Conservation (phyloP, 1,140 invertebrate genomes). For the Lamellibrachia luymesi region DNA sequence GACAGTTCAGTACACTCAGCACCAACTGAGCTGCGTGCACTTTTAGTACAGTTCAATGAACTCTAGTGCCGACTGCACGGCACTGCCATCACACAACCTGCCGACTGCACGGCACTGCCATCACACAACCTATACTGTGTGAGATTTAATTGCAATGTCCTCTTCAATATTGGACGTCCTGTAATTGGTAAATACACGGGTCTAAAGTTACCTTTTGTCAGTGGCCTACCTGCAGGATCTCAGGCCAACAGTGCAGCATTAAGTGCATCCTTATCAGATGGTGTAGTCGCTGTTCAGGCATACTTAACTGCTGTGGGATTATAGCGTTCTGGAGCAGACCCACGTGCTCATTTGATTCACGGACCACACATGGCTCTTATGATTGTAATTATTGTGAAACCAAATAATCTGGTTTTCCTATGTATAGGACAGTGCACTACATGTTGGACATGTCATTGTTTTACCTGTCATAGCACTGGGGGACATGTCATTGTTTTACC, state of each 20-base stretch:
- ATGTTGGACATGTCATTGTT: no score
- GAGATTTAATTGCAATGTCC: background rate
- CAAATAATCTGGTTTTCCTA: background rate
- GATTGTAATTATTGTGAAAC: background rate
- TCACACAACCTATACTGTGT: no score
- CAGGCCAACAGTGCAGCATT: background rate
- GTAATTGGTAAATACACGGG: background rate
- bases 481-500: no score
- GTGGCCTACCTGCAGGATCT: background rate
- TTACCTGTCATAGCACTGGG: no score
- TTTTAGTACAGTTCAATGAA: no score
- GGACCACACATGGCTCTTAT: background rate
- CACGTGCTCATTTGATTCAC: background rate
- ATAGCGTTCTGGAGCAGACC: background rate
- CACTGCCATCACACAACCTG: background rate
- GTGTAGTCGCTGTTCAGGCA: background rate
- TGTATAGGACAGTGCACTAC: background rate
- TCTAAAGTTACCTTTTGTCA: no score
- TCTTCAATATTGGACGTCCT: background rate
- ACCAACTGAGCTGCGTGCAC: no score
- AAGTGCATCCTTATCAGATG: background rate
- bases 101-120: background rate
- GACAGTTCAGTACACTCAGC: no score
- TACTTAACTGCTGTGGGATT: background rate
- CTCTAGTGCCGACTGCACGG: no score